Percentiles rank a stretch among this genome's conserved stretches.
Evolutionary conservation across 2,797 vertebrate genomes (phyloP).

Genomic region (Danio albolineatus): DNA sequence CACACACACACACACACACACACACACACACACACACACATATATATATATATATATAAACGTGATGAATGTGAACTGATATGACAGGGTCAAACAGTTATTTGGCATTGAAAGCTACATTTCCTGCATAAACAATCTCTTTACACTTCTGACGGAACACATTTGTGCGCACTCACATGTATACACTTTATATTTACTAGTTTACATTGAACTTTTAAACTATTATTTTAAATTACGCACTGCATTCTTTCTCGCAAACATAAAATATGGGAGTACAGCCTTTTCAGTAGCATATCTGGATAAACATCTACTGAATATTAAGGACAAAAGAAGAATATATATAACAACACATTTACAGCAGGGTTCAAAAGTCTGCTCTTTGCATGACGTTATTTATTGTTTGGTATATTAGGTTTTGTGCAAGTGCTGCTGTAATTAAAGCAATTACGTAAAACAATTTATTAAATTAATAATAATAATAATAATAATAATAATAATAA

Average conservation of each 20-base stretch:
- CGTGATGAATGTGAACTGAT: not conserved
- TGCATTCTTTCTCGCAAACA: not conserved
- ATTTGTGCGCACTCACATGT: not conserved
- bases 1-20: not conserved
- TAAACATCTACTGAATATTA: not conserved
- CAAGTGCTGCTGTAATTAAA: not conserved
- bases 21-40: too few relatives aligned
- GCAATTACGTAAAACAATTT: too few relatives aligned
- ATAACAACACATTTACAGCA: not conserved
- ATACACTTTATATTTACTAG: slow-evolving; percentile 1
- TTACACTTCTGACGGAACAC: not conserved
- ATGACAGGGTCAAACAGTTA: not conserved
- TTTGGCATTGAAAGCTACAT: not conserved
- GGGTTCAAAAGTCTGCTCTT: not conserved
- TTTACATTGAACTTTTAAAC: slow-evolving; percentile 14
- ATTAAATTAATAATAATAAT: too few relatives aligned
- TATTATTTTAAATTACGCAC: slow-evolving; percentile 17
- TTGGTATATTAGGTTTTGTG: not conserved
- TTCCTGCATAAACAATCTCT: not conserved
- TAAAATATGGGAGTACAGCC: not conserved
- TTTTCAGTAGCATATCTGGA: not conserved
- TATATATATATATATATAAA: too few relatives aligned
- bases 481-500: too few relatives aligned
- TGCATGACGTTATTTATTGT: not conserved
- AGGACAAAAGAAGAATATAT: not conserved